A percentile compares a stretch with the other conserved stretches of the same genome.
phyloP scores from a whole-genome alignment of 2,797 vertebrate species.

The Echeneis naucrates region DNA sequence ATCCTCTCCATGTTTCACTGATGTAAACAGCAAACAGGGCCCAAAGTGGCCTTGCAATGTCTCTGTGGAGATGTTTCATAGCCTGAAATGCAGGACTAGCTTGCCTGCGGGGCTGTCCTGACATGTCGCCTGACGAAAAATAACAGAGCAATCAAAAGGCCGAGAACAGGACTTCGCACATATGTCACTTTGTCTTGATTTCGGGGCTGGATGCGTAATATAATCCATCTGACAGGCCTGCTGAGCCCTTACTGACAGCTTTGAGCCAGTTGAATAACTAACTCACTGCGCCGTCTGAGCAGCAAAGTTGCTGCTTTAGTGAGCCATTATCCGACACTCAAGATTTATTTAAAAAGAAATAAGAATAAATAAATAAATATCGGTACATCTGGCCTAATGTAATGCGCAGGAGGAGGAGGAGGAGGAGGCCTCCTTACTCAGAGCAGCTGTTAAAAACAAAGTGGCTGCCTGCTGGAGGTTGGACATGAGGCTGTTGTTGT shows the following conservation, averaged over 20 bases:
- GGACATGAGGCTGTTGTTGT: slow-evolving; percentile 56
- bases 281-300: slow-evolving; percentile 6
- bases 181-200: slow-evolving; percentile 64
- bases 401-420: too few species aligned
- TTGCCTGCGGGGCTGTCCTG: slow-evolving; percentile 41
- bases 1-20: slow-evolving; percentile 47
- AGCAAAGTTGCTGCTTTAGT: slow-evolving; percentile 37
- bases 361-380: too few species aligned
- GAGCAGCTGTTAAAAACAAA: slow-evolving; percentile 60
- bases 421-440: slow-evolving; percentile 73
- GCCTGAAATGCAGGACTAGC: slow-evolving; percentile 27
- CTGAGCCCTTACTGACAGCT: neutral
- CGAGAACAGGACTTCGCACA: slow-evolving; percentile 29
- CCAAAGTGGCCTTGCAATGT: slow-evolving; percentile 41
- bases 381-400: slow-evolving; percentile 57
- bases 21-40: slow-evolving; percentile 52
- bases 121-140: slow-evolving; percentile 54
- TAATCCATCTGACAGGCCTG: slow-evolving; percentile 10
- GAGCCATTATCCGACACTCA: slow-evolving; percentile 17
- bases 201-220: neutral
- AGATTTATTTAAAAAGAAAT: slow-evolving; percentile 43
- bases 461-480: slow-evolving; percentile 50
- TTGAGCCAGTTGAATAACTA: slow-evolving; percentile 7
- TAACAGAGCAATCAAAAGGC: slow-evolving; percentile 22
- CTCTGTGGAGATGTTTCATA: slow-evolving; percentile 33